These are phyloP conservation scores for Caenorhabditis zanzibari DNA, from an alignment of 2,888 invertebrate genomes.

Conservation along the genomic window DNA sequence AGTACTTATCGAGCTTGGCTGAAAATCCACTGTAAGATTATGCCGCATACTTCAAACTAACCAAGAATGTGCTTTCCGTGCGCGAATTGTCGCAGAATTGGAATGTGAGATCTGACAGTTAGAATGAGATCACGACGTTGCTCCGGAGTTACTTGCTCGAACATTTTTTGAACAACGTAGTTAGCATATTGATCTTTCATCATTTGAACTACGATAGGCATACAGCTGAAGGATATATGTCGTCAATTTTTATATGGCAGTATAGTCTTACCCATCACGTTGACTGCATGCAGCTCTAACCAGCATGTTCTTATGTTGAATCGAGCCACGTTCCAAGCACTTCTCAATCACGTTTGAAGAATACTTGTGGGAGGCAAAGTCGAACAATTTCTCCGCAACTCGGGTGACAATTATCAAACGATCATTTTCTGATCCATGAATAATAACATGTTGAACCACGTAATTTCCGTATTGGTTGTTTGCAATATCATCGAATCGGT, in stretches of 20 bases:
- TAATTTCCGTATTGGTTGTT: slow-evolving; percentile 88
- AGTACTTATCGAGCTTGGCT: slow-evolving; percentile 82
- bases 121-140: slow-evolving; percentile 93
- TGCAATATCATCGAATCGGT: slow-evolving; percentile 88
- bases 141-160: slow-evolving; percentile 91
- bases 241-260: neutral
- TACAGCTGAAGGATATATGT: slow-evolving; percentile 15
- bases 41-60: slow-evolving; percentile 48
- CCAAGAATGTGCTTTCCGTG: slow-evolving; percentile 86
- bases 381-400: slow-evolving; percentile 87
- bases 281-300: slow-evolving; percentile 93
- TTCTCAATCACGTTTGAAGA: slow-evolving; percentile 99
- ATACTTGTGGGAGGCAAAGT: slow-evolving; percentile 98
- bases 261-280: slow-evolving; percentile 72
- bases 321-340: slow-evolving; percentile 96
- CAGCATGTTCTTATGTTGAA: slow-evolving; percentile 93
- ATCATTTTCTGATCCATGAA: slow-evolving; percentile 96
- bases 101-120: slow-evolving; percentile 97
- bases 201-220: slow-evolving; percentile 85
- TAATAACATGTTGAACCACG: slow-evolving; percentile 98
- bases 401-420: slow-evolving; percentile 93
- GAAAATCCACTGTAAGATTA: slow-evolving; percentile 44
- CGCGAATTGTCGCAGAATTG: slow-evolving; percentile 96
- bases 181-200: slow-evolving; percentile 99
- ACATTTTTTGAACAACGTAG: slow-evolving; percentile 99